These are phyloP conservation scores for Liodrosophila aerea DNA, from an alignment of 2,888 invertebrate species.

Conservation along the genomic window DNA sequence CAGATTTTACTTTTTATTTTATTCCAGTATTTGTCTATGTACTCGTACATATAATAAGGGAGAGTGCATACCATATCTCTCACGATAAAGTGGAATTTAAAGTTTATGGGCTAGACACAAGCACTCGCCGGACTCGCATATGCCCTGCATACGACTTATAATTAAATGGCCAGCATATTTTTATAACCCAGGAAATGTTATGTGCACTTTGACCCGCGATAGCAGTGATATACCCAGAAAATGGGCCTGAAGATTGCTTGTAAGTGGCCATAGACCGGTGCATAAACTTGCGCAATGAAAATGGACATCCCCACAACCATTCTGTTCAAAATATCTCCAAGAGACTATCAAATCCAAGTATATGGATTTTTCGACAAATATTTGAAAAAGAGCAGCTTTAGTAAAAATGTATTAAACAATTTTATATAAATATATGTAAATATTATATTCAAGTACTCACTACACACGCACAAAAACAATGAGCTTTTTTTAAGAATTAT, in stretches of 20 bases:
- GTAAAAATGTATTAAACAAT: no score
- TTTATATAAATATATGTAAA: not conserved
- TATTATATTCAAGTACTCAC: constrained; percentile 5
- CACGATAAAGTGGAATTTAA: constrained; percentile 70
- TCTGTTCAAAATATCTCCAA: no score
- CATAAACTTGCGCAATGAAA: constrained; percentile 44
- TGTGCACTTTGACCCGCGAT: constrained; percentile 37
- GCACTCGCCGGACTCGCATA: constrained; percentile 6
- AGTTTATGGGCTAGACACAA: constrained; percentile 67
- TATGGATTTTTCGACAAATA: not conserved
- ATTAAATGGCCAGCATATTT: constrained; percentile 62
- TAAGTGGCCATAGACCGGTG: constrained; percentile 50
- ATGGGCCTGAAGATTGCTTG: constrained; percentile 41
- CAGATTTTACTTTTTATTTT: constrained; percentile 53
- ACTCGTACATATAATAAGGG: constrained; percentile 51
- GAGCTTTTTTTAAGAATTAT: constrained; percentile 33
- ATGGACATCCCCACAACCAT: no score
- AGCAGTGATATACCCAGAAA: constrained; percentile 8
- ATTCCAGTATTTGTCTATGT: constrained; percentile 20
- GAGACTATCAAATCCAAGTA: no score
- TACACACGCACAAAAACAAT: constrained; percentile 20
- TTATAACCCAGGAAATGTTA: constrained; percentile 54
- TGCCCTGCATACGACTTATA: constrained; percentile 45
- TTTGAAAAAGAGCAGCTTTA: not conserved
- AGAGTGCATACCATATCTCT: constrained; percentile 55